Conservation (phyloP, 2,113 vertebrate species). For the Poeciliopsis occidentalis region DNA sequence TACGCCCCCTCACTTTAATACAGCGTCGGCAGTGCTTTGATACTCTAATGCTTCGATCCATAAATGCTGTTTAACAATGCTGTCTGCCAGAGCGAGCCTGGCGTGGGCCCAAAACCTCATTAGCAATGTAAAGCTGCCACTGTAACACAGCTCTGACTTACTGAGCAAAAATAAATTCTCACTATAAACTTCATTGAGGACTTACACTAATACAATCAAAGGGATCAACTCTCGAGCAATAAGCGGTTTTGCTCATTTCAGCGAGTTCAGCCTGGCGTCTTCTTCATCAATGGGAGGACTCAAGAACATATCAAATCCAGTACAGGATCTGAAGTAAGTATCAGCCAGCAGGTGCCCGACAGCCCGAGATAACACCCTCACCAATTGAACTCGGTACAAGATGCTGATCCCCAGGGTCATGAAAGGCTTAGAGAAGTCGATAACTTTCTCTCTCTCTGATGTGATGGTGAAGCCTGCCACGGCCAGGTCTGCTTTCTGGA, state of each 20-base stretch:
- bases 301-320: constrained; percentile 46
- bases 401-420: constrained; percentile 96
- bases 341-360: constrained; percentile 25
- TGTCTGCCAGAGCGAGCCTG: constrained; percentile 45
- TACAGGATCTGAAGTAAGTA: constrained; percentile 26
- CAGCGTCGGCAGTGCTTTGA: constrained; percentile 61
- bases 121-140: constrained; percentile 69
- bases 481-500: constrained; percentile 92
- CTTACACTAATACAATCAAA: constrained; percentile 25
- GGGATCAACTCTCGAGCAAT: constrained; percentile 21
- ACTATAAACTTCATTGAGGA: constrained; percentile 48
- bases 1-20: constrained; percentile 41
- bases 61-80: constrained; percentile 63
- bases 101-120: constrained; percentile 59
- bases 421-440: constrained; percentile 95
- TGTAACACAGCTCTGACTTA: constrained; percentile 52
- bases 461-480: constrained; percentile 96
- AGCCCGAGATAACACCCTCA: constrained; percentile 67
- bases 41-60: constrained; percentile 63
- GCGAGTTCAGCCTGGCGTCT: constrained; percentile 8
- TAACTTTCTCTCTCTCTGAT: constrained; percentile 93
- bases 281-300: constrained; percentile 18
- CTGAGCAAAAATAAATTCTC: constrained; percentile 52
- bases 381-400: constrained; percentile 91
- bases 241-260: constrained; percentile 13